Evolutionary conservation across 2,888 invertebrate genomes (phyloP).

Genomic region (Chloroclystis v-ata): DNA sequence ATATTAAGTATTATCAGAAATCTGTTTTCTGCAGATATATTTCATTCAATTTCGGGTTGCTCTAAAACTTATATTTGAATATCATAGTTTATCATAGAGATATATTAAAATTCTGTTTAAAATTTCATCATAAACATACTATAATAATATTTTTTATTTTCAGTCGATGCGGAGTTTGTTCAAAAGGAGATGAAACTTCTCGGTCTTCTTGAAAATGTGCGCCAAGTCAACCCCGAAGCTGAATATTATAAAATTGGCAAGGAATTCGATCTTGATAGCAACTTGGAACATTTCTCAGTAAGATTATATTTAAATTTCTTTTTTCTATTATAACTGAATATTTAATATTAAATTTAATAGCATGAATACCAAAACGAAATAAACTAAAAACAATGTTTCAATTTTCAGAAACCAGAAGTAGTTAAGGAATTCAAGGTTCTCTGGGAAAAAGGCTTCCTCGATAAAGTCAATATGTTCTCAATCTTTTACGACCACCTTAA

Average conservation of each 20-base stretch:
- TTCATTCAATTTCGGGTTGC: no score
- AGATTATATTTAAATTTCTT: conserved; percentile 31
- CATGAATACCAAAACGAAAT: no score
- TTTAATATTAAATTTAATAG: no score
- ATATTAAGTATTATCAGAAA: no score
- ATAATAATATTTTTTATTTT: no score
- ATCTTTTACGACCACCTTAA: conserved; percentile 64
- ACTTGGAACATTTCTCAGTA: conserved; percentile 58
- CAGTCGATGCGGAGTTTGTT: conserved; percentile 43
- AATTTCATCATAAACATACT: no score
- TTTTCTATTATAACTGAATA: background rate
- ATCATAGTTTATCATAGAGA: no score
- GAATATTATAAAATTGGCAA: conserved; percentile 59
- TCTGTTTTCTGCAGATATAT: no score
- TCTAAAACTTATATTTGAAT: no score
- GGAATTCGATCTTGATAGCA: conserved; percentile 54
- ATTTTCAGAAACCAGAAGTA: conserved; percentile 56
- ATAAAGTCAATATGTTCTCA: conserved; percentile 71
- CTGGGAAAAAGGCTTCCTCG: conserved; percentile 66
- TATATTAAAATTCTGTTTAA: no score
- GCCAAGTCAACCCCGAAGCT: conserved; percentile 49
- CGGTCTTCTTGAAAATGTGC: conserved; percentile 62
- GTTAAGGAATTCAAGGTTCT: conserved; percentile 61
- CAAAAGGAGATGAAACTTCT: conserved; percentile 61
- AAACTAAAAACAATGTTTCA: background rate